Conservation (phyloP, 2,797 vertebrate species). For the Spinus pinus region DNA sequence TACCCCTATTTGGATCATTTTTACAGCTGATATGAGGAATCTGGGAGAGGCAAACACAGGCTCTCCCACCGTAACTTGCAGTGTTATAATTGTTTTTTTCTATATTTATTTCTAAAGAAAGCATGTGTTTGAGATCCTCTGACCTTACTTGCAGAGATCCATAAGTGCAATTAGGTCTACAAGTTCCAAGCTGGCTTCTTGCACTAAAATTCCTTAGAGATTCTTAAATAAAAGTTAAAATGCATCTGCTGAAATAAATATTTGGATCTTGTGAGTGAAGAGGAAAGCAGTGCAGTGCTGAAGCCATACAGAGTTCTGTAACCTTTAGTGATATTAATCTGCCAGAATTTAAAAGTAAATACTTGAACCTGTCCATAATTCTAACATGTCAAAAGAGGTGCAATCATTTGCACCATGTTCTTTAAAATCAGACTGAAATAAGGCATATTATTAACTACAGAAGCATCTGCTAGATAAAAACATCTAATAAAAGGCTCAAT, state of each 20-base stretch:
- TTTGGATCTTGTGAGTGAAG: background rate
- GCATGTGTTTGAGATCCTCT: fast-evolving
- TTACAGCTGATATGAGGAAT: background rate
- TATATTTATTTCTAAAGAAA: background rate
- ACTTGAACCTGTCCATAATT: background rate
- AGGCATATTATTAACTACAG: background rate
- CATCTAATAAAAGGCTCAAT: background rate
- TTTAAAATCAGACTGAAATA: background rate
- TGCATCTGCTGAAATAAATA: background rate
- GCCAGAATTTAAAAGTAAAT: background rate
- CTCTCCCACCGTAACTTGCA: background rate
- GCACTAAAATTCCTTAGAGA: background rate
- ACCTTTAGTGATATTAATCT: background rate
- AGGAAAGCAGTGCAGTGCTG: background rate
- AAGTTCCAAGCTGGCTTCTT: background rate
- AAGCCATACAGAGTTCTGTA: background rate
- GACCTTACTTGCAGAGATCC: background rate
- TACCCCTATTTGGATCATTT: background rate
- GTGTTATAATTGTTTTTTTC: background rate
- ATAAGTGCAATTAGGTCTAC: background rate
- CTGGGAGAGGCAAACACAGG: background rate
- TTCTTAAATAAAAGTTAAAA: background rate
- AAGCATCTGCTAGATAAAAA: background rate
- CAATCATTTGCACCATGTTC: background rate
- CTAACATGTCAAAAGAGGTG: background rate